Evolutionary conservation across 35 echinoderm and acorn worm species (phyloP).

Genomic region (Holothuria glaberrima): DNA sequence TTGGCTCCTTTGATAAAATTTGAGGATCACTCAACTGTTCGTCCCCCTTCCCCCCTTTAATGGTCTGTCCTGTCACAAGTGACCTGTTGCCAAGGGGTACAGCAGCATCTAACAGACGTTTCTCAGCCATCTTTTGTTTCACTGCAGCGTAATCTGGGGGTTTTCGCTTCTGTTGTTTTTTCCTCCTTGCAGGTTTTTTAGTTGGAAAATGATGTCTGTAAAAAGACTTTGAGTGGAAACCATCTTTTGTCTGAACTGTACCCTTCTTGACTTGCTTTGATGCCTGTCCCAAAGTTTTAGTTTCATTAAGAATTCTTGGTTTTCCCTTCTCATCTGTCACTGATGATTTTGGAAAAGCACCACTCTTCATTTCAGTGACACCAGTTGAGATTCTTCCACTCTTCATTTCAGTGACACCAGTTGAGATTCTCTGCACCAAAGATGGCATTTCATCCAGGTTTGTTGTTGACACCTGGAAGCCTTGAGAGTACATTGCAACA

Average conservation of each 20-base stretch:
- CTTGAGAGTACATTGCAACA: constrained; percentile 18
- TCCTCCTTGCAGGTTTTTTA: neutral
- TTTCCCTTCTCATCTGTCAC: neutral
- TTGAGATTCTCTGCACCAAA: neutral
- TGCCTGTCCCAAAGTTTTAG: no score
- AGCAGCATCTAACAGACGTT: neutral
- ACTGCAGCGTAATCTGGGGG: no score
- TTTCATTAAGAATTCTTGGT: no score
- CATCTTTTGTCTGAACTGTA: no score
- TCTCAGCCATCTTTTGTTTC: constrained; percentile 28
- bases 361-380: neutral
- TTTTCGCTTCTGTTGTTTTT: neutral
- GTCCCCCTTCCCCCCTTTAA: neutral
- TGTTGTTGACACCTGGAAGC: neutral
- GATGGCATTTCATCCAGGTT: neutral
- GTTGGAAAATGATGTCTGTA: neutral
- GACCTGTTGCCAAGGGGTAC: constrained; percentile 23
- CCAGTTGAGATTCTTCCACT: neutral
- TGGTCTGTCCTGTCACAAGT: constrained; percentile 6
- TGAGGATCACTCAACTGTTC: neutral
- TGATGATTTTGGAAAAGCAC: neutral
- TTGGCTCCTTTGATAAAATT: neutral
- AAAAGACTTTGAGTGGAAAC: constrained; percentile 6
- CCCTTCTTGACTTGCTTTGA: no score
- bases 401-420: no score